Evolutionary conservation across 2,113 vertebrate genomes (phyloP).

Genomic region (Nestor notabilis): DNA sequence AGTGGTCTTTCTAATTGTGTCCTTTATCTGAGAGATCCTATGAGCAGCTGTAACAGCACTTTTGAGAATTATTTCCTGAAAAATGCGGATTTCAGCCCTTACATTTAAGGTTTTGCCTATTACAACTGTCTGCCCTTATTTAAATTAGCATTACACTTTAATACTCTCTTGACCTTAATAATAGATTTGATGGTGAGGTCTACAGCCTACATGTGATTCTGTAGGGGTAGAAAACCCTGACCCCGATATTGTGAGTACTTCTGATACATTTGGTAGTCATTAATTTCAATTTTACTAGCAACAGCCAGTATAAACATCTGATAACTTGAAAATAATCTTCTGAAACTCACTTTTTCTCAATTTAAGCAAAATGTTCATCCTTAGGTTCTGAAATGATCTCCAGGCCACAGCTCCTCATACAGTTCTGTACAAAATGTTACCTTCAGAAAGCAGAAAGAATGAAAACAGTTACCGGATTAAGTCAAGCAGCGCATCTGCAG

Average conservation of each 20-base stretch:
- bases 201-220: background rate
- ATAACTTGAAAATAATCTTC: background rate
- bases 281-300: background rate
- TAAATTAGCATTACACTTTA: background rate
- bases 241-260: background rate
- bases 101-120: background rate
- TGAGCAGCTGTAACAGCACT: background rate
- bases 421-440: background rate
- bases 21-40: background rate
- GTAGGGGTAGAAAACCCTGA: background rate
- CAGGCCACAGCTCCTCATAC: background rate
- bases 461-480: conserved; percentile 86
- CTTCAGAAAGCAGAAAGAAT: background rate
- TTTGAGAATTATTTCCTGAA: background rate
- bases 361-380: background rate
- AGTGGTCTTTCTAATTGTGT: background rate
- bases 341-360: background rate
- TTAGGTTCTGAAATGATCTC: background rate
- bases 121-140: background rate
- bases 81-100: background rate
- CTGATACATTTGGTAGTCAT: background rate
- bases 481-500: conserved; percentile 94
- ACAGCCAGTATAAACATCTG: background rate
- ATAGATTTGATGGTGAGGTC: background rate
- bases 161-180: background rate